phyloP scores from a whole-genome alignment of 2,113 vertebrate genomes.

The Anseranas semipalmata region DNA sequence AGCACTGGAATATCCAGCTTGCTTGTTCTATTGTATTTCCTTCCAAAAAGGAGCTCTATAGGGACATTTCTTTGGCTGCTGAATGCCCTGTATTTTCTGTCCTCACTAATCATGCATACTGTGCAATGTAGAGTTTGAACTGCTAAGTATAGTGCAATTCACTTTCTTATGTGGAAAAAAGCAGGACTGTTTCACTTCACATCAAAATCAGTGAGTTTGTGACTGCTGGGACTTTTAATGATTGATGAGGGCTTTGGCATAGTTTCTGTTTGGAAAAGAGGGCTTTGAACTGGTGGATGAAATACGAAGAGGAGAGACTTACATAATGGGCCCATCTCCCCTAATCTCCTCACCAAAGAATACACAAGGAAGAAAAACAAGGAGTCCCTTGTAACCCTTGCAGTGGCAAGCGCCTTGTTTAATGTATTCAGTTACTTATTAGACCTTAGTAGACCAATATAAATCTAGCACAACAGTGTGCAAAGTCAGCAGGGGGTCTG shows the following conservation, averaged over 20 bases:
- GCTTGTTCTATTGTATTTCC: constrained; percentile 24
- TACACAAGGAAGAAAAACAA: constrained; percentile 57
- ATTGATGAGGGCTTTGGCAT: constrained; percentile 64
- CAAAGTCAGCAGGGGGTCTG: constrained; percentile 69
- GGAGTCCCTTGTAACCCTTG: constrained; percentile 58
- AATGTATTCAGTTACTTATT: constrained; percentile 76
- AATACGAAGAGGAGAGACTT: constrained; percentile 21
- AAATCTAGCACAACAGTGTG: constrained; percentile 75
- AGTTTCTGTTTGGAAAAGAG: constrained; percentile 64
- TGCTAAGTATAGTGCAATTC: constrained; percentile 13
- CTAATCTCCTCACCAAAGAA: constrained; percentile 55
- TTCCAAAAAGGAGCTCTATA: constrained; percentile 20
- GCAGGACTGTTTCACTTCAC: background rate
- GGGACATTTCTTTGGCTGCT: constrained; percentile 18
- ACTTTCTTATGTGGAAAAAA: constrained; percentile 28
- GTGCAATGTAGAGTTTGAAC: constrained; percentile 19
- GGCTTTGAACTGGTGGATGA: constrained; percentile 55
- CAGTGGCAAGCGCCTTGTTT: constrained; percentile 49
- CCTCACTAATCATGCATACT: constrained; percentile 42
- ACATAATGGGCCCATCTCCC: constrained; percentile 27
- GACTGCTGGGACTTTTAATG: constrained; percentile 59
- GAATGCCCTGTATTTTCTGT: constrained; percentile 35
- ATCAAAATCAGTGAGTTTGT: constrained; percentile 55
- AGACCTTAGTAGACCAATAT: constrained; percentile 61
- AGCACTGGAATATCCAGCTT: background rate